A percentile compares a stretch with the other conserved stretches of the same genome.
Conservation (phyloP, 2,113 vertebrate species). For the Trichomycterus rosablanca region DNA sequence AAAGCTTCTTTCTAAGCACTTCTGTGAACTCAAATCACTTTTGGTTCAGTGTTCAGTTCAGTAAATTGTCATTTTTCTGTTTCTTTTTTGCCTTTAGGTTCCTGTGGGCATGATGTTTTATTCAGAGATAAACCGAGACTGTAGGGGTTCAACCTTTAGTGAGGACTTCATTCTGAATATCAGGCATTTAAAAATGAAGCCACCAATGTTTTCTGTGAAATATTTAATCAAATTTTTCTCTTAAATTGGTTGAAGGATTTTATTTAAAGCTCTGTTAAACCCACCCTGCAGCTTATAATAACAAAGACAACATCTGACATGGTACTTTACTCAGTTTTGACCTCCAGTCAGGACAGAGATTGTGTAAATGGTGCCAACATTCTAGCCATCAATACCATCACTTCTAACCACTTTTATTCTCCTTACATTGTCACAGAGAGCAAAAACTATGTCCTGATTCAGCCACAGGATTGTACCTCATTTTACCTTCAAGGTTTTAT, state of each 20-base stretch:
- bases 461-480: constrained; percentile 10
- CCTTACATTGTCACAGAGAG: not conserved
- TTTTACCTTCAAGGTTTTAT: constrained; percentile 14
- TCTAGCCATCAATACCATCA: not conserved
- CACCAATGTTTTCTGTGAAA: too few relatives aligned
- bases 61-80: constrained; percentile 14
- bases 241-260: too few relatives aligned
- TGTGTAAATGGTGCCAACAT: not conserved
- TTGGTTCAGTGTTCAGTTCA: too few relatives aligned
- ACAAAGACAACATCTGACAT: constrained; percentile 5
- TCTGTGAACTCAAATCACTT: not conserved
- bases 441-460: not conserved
- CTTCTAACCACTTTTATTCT: not conserved
- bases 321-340: not conserved
- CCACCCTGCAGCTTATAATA: not conserved
- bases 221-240: too few relatives aligned
- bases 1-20: constrained; percentile 10
- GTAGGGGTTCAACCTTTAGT: not conserved
- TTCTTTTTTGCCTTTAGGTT: constrained; percentile 16
- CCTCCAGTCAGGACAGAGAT: not conserved
- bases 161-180: too few relatives aligned
- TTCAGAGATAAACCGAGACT: constrained; percentile 6
- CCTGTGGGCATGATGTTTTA: constrained; percentile 1
- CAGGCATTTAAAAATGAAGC: too few relatives aligned
- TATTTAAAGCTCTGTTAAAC: not conserved